Conservation (phyloP, 2,888 invertebrate species). For the Drosophila neoperkinsi region DNA sequence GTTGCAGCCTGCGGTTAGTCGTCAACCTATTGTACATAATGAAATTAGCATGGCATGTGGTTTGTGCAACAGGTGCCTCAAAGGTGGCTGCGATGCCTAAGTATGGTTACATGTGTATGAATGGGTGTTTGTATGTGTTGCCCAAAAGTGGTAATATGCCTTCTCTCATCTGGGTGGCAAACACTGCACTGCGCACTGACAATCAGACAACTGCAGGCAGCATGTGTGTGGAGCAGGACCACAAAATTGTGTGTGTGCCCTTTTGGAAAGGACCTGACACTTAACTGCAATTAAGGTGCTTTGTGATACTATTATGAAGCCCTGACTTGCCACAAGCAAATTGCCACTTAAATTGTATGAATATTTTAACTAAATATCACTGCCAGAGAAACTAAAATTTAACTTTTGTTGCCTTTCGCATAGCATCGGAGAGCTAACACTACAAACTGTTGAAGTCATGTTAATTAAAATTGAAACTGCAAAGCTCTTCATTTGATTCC, state of each 20-base stretch:
- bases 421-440: background rate
- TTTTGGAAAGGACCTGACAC: conserved; percentile 39
- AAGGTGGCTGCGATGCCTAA: conserved; percentile 44
- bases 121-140: conserved; percentile 15
- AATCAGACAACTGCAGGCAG: background rate
- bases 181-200: conserved; percentile 1
- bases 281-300: conserved; percentile 49
- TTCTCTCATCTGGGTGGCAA: background rate
- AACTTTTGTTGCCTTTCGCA: background rate
- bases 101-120: background rate
- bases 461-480: conserved; percentile 58
- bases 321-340: conserved; percentile 19
- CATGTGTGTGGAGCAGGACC: conserved; percentile 13
- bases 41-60: conserved; percentile 64
- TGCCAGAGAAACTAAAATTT: conserved; percentile 6
- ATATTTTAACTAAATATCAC: background rate
- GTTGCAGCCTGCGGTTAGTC: conserved; percentile 59
- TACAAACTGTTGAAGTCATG: conserved; percentile 19
- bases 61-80: conserved; percentile 61
- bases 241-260: conserved; percentile 27
- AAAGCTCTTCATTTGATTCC: conserved; percentile 62
- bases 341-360: conserved; percentile 9
- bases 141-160: conserved; percentile 31
- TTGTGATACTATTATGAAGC: conserved; percentile 48
- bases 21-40: conserved; percentile 55